phyloP scores from a whole-genome alignment of 2,797 vertebrate genomes.

The Agapornis canus region DNA sequence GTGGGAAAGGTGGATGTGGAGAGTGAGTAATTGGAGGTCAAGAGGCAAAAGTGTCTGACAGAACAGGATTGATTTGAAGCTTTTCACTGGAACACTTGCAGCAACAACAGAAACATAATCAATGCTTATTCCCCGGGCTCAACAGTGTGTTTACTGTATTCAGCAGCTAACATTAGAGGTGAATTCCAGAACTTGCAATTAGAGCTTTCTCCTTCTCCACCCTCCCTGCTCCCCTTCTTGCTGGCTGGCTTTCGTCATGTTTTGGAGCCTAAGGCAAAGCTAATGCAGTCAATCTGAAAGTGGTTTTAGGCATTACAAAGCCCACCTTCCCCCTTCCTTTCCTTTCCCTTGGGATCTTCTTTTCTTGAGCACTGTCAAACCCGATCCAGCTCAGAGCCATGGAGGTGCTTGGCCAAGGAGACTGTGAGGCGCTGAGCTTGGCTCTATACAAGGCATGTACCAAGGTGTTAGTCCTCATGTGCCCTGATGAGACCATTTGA shows the following conservation, averaged over 20 bases:
- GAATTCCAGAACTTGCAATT: constrained; percentile 69
- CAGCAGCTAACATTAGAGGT: constrained; percentile 57
- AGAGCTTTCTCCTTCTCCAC: constrained; percentile 33
- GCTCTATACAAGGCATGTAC: neutral
- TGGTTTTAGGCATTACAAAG: constrained; percentile 52
- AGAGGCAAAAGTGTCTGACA: constrained; percentile 47
- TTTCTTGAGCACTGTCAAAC: constrained; percentile 41
- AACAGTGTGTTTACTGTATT: constrained; percentile 43
- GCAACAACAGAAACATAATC: constrained; percentile 50
- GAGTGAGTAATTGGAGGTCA: constrained; percentile 55
- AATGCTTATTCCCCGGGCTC: constrained; percentile 58
- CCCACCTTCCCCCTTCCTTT: constrained; percentile 39
- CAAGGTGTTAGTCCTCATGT: neutral
- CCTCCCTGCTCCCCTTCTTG: neutral
- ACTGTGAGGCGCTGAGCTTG: neutral
- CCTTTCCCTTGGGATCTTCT: constrained; percentile 7
- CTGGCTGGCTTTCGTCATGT: constrained; percentile 20
- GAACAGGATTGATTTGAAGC: constrained; percentile 60
- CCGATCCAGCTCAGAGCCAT: neutral
- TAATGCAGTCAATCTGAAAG: constrained; percentile 65
- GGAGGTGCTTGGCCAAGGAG: neutral
- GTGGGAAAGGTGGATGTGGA: neutral
- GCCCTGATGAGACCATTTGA: neutral
- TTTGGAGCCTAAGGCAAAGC: constrained; percentile 66
- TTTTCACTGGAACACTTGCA: constrained; percentile 61